These are phyloP conservation scores for Elephas maximus DNA, from an alignment of 2,113 vertebrate genomes.

Conservation along the genomic window DNA sequence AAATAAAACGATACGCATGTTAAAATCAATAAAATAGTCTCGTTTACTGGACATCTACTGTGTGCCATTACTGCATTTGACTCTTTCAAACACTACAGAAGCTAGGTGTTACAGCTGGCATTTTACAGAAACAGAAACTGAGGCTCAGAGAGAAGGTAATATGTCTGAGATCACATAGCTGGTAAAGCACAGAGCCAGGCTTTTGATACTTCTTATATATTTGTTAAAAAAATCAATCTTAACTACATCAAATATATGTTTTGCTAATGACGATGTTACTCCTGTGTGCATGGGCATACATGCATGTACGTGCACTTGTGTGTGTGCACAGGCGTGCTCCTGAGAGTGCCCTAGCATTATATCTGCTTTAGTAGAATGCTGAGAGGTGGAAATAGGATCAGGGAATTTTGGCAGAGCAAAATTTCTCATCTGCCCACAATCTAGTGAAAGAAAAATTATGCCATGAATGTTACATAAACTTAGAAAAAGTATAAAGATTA, in stretches of 20 bases:
- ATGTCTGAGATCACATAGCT: neutral
- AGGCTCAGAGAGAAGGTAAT: neutral
- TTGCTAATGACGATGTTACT: neutral
- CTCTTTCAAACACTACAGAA: neutral
- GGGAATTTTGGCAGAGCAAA: neutral
- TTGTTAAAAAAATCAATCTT: neutral
- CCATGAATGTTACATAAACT: neutral
- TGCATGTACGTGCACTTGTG: neutral
- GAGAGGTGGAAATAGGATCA: neutral
- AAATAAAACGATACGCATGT: neutral
- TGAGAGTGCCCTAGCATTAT: neutral
- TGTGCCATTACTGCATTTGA: neutral
- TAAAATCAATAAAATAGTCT: neutral
- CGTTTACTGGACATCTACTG: too few species aligned
- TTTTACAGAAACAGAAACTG: neutral
- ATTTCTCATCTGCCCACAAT: neutral
- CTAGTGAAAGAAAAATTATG: neutral
- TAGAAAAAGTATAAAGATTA: neutral
- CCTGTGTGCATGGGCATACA: neutral
- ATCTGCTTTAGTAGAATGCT: neutral
- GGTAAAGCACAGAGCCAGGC: neutral
- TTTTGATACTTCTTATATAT: neutral
- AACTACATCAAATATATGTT: neutral
- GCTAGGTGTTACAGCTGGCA: accelerated
- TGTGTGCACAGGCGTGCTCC: neutral